Base-by-base conservation (phyloP, 2,113 vertebrate species). In the Myotis davidii region DNA sequence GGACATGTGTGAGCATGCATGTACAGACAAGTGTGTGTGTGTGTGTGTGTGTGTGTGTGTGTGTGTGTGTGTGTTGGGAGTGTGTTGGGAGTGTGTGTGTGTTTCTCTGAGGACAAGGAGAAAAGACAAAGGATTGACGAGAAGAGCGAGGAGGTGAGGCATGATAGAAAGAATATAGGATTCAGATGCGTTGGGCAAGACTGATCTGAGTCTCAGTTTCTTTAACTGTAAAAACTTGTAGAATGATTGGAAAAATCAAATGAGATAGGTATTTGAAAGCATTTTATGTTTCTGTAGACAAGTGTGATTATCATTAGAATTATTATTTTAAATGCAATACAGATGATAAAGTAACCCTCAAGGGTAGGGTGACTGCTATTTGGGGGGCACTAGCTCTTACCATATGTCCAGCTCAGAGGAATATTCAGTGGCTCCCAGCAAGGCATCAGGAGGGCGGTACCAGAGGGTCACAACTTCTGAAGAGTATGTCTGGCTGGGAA, bases 321-420 rank as follows among this genome's bases (percentile, higher is more conserved):
- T 82, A 70, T 52, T 88, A 42, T 72, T 70, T 34, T 90, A 88
- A 92, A 88, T 39, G 14, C 37, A 70, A 72, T 20, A 27, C 32
- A 78, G 25, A 65, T 65, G 39, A 94, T 20, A 87, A 77, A 74
- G 50, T 52, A 59, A 59, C 5, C n/a, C 29, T 67, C 59, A 10
- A 0, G 2, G 34, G n/a, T 27, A 67, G 32, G 42, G 73, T 61
- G 54, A 61, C 64, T 77, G 72, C 90, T 50, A 90, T 81, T 65
- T 79, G 59, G 27, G 83, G 85, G 56, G 78, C 65, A 72, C 17
- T 56, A 37, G 52, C 21, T 94, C 98, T 98, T 98, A 99, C 99
- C 99, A 99, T 90, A 99, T 98, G 98, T 99, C 99, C 97, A 99
- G 97, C 45, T 99, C 99, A 2, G 99, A 99, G 85, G 99, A 99